Conservation (phyloP, 2,113 vertebrate species). For the Rhizomys pruinosus region DNA sequence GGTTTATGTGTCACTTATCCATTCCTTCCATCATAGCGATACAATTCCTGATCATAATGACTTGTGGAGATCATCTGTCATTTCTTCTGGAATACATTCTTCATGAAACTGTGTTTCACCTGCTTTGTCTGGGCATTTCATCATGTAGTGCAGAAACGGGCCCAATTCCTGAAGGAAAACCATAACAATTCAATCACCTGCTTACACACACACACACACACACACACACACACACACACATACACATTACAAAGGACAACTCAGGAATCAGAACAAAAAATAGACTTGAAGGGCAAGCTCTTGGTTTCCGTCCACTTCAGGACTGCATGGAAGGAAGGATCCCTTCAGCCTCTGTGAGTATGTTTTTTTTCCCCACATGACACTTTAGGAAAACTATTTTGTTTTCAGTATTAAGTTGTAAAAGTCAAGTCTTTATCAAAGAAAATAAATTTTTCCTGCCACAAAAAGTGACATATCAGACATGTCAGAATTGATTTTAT, state of each 20-base stretch:
- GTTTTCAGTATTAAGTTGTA: background rate
- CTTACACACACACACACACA: too few species aligned
- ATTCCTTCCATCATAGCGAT: background rate
- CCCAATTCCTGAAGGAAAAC: background rate
- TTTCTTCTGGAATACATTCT: background rate
- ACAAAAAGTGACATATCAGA: too few species aligned
- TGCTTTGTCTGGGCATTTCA: background rate
- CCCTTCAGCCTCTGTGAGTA: background rate
- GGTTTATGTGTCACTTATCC: background rate
- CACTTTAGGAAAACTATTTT: background rate
- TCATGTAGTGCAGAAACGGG: background rate
- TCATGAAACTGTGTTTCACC: background rate
- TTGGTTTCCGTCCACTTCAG: too few species aligned
- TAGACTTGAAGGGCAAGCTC: too few species aligned
- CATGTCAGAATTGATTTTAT: background rate
- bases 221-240: too few species aligned
- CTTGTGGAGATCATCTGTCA: background rate
- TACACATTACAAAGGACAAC: too few species aligned
- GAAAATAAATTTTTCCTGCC: too few species aligned
- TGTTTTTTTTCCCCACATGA: background rate
- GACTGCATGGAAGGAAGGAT: too few species aligned
- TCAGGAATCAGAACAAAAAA: too few species aligned
- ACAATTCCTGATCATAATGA: background rate
- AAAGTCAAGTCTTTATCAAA: background rate
- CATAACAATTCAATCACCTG: too few species aligned